These are phyloP conservation scores for Doris montereyensis DNA, from an alignment of 2,888 invertebrate genomes.

Conservation along the genomic window DNA sequence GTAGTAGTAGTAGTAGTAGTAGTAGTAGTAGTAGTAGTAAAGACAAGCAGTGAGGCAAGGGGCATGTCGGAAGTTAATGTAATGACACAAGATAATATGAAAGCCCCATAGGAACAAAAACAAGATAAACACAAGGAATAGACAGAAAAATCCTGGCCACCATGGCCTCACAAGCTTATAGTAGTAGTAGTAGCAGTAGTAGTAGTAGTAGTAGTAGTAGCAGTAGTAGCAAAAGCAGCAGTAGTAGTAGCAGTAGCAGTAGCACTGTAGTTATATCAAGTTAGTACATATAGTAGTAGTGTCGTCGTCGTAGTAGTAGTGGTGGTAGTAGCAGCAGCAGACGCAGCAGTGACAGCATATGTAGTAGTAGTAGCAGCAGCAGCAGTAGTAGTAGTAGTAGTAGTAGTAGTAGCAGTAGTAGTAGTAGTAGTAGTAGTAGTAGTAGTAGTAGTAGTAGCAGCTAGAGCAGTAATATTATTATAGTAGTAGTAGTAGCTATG, in stretches of 20 bases:
- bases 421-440: slow-evolving; percentile 12
- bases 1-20: slow-evolving; percentile 12
- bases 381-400: slow-evolving; percentile 29
- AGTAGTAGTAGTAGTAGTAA: slow-evolving; percentile 15
- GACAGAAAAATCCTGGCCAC: too few relatives aligned
- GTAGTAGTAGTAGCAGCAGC: slow-evolving; percentile 21
- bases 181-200: slow-evolving; percentile 9
- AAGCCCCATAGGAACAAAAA: too few relatives aligned
- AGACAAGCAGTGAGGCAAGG: too few relatives aligned
- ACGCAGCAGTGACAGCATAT: slow-evolving; percentile 3
- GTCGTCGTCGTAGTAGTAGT: slow-evolving; percentile 32
- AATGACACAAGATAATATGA: too few relatives aligned
- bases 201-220: slow-evolving; percentile 29
- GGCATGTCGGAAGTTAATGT: too few relatives aligned
- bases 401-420: slow-evolving; percentile 29
- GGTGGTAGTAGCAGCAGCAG: slow-evolving; percentile 27
- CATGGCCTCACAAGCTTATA: too few relatives aligned
- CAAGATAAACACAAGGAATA: too few relatives aligned
- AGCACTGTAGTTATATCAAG: slow-evolving; percentile 10
- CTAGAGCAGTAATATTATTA: background rate
- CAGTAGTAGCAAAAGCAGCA: slow-evolving; percentile 27
- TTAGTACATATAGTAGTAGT: slow-evolving; percentile 33
- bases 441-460: slow-evolving; percentile 8
- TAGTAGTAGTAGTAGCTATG: too few relatives aligned
- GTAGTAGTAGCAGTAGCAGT: slow-evolving; percentile 34